Evolutionary conservation across 2,113 vertebrate genomes (phyloP), one percentile per base, ranked within the genome.

Genomic region (Nicator chloris): DNA sequence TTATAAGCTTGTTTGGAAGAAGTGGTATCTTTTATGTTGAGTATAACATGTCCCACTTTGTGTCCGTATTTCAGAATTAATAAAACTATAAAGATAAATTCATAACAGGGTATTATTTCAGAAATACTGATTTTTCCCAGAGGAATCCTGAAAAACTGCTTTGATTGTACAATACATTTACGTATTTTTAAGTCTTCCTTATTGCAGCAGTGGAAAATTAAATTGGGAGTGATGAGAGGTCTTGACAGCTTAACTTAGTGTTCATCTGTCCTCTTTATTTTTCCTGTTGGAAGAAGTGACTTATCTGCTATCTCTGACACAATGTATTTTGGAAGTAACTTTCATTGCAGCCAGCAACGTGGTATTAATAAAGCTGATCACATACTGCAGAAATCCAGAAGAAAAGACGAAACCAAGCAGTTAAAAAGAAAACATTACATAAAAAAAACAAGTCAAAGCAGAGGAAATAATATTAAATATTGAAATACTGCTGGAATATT

Each of bases 301-400:
- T 59, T 89, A 65, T 39, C 20, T 86, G 28, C 42, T 61, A 1
- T n/a, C 45, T 76, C 20, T 90, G 54, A 30, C 51, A 45, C 6
- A 7, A 6, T 13, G 13, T 75, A 15, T 83, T 92, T 69, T 59
- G 30, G 28, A 73, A 92, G 63, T 64, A 59, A 37, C 14, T 54
- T 78, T 13, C 2, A 17, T 31, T 77, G 50, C 61, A 4, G 5
- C 5, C 9, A 64, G 21, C 30, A 71, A 4, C 1, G 0, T 64
- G 31, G 2, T 61, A 4, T 7, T 73, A 8, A 59, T 77, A 9
- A 70, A 54, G 14, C 61, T 75, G 27, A 26, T 77, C 24, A 49
- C 6, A 5, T 31, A 66, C 30, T 84, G 42, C 51, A 66, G 76
- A 80, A 83, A 54, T 42, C 7, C 5, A 33, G 50, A 76, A 68